phyloP scores from a whole-genome alignment of 2,113 vertebrate species.

The Chionis minor region DNA sequence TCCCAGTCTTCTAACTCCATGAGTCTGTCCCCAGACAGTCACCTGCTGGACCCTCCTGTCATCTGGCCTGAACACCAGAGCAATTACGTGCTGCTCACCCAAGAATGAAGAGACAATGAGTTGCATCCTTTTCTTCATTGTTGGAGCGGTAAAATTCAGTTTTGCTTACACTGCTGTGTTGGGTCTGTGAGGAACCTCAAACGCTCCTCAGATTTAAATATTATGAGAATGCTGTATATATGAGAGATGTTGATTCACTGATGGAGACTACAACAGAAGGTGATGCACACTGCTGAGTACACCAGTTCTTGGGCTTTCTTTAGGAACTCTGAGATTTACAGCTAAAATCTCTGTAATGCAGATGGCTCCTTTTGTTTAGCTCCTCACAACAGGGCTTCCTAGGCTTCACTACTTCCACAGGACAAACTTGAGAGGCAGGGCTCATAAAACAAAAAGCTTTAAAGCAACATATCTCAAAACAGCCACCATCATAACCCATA shows the following conservation, averaged over 20 bases:
- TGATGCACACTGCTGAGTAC: background rate
- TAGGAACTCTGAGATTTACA: background rate
- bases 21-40: background rate
- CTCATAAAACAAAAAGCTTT: background rate
- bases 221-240: background rate
- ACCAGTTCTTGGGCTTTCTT: background rate
- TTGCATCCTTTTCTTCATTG: background rate
- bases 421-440: background rate
- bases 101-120: background rate
- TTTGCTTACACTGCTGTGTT: background rate
- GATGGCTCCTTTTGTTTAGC: background rate
- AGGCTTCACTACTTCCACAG: background rate
- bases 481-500: background rate
- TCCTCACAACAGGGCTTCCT: background rate
- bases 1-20: background rate
- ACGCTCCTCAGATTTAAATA: background rate
- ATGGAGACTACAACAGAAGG: background rate
- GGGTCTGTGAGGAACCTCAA: background rate
- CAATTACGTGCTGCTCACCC: background rate
- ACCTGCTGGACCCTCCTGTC: background rate
- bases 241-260: background rate
- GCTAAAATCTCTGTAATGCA: background rate
- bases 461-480: background rate
- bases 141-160: background rate
- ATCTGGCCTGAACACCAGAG: background rate